Evolutionary conservation across 2,888 invertebrate genomes (phyloP).

Genomic region (Heteromyza rotundicornis): DNA sequence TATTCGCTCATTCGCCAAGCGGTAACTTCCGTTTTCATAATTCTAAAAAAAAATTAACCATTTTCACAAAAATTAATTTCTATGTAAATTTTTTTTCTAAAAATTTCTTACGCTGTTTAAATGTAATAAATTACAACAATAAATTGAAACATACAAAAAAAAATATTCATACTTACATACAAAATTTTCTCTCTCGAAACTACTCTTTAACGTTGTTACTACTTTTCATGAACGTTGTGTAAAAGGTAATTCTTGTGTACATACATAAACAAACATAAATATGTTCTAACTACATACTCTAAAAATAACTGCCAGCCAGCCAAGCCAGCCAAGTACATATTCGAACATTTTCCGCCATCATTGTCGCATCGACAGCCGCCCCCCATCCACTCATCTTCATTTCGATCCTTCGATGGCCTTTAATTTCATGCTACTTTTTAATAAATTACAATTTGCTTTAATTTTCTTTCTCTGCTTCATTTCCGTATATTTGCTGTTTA

Average conservation of each 20-base stretch:
- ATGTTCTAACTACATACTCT: slow-evolving; percentile 2
- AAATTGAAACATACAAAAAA: slow-evolving; percentile 33
- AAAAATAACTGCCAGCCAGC: background rate
- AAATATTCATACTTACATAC: slow-evolving; percentile 25
- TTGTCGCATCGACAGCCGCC: no score
- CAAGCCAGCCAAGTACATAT: background rate
- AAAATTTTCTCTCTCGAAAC: no score
- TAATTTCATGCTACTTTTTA: no score
- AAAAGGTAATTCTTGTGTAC: background rate
- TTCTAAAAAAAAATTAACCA: no score
- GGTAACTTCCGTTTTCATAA: background rate
- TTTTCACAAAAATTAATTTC: background rate
- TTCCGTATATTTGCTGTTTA: no score
- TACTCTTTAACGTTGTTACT: slow-evolving; percentile 18
- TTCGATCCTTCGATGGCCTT: no score
- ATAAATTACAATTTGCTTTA: no score
- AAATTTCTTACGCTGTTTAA: background rate
- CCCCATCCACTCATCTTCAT: no score
- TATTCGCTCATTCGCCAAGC: slow-evolving; percentile 30
- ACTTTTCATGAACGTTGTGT: slow-evolving; percentile 1
- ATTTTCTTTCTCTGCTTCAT: no score
- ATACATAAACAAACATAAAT: slow-evolving; percentile 2
- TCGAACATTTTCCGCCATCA: background rate
- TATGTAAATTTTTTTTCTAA: background rate
- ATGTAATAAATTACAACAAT: slow-evolving; percentile 31